Conservation (phyloP, 2,113 vertebrate species). For the Motacilla tschutschensis region DNA sequence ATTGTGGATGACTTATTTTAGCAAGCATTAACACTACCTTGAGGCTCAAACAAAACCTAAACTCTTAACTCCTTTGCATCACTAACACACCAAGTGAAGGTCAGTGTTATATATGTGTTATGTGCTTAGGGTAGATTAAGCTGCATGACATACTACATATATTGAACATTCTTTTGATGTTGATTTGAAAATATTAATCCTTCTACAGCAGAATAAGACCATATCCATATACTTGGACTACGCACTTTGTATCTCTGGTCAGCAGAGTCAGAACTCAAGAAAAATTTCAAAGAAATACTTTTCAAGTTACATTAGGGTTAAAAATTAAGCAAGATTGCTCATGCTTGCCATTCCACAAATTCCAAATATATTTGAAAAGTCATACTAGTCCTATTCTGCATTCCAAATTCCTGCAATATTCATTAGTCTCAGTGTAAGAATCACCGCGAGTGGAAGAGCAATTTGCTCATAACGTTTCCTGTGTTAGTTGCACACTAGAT, state of each 20-base stretch:
- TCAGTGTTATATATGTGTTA: neutral
- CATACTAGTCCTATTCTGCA: neutral
- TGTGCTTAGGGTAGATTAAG: neutral
- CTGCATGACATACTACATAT: neutral
- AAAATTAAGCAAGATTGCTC: neutral
- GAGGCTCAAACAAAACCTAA: conserved; percentile 18
- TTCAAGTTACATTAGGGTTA: neutral
- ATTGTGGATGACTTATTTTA: conserved; percentile 44
- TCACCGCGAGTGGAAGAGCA: neutral
- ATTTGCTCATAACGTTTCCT: neutral
- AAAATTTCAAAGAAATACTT: neutral
- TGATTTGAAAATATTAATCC: neutral
- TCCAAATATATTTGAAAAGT: conserved; percentile 3
- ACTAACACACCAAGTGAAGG: neutral
- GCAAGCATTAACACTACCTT: conserved; percentile 34
- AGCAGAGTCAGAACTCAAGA: neutral
- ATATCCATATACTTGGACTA: neutral
- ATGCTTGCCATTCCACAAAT: conserved; percentile 8
- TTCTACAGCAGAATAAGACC: neutral
- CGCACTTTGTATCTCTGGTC: neutral
- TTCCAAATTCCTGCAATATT: neutral
- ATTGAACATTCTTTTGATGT: neutral
- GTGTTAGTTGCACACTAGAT: neutral
- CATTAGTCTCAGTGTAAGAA: neutral
- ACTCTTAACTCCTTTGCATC: conserved; percentile 1